Base-by-base conservation (phyloP, 1,140 invertebrate genomes). In the Drosophila biarmipes region DNA sequence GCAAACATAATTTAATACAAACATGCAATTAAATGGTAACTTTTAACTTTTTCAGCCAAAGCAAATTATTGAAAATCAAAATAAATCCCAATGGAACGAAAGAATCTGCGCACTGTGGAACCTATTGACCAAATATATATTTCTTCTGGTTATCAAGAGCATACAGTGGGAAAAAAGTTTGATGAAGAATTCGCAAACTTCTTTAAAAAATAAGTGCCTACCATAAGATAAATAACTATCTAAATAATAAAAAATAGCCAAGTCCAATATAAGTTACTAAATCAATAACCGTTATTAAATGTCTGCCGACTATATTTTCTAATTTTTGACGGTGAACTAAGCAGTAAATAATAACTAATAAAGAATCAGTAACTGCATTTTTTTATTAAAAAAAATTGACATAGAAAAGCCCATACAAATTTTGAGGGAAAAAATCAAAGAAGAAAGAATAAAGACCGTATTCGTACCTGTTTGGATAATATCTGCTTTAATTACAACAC, bases 11-110 rank as follows among this genome's bases (percentile, higher is more conserved):
- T 40, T 51, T 67, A 34, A 67, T 62, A 24, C 45, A 24, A 57
- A 57, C 59, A 66, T 81, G 56, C 42, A 62, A 81, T 78, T 73
- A 81, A 56, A 77, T 77, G 73, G 61, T 69, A 67, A 74, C 62
- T 51, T 80, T 71, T 84, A 68, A 86, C 63, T 84, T 46, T 87
- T 85, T 71, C 78, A 89, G 75, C 67, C 58, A 67, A 61, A 80
- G 68, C 48, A 34, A 69, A 64, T 49, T 45, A 56, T 52, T 52
- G 21, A 77, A 69, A 54, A 53, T 53, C 24, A 55, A 57, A 62
- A 63, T 46, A 71, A 63, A 63, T 53, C 62, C 59, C 63, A 67
- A 55, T 64, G 81, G 80, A 64, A 61, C 57, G 56, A 84, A 58
- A 72, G 29, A 53, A 55, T 29, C 35, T 46, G 69, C 57, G 57